Evolutionary conservation across 2,113 vertebrate species (phyloP).

Genomic region (Semicossyphus pulcher): DNA sequence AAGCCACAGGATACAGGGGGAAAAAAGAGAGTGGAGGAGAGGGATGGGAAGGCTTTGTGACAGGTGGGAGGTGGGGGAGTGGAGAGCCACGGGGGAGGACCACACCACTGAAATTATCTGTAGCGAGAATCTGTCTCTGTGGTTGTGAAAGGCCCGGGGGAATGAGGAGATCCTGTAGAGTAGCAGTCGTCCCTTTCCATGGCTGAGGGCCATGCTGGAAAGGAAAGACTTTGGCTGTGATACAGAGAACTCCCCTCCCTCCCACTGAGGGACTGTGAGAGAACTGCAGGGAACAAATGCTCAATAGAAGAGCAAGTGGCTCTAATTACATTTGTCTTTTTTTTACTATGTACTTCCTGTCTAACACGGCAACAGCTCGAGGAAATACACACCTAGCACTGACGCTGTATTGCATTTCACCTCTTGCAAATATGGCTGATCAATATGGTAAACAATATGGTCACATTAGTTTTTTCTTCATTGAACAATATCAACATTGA

Average conservation of each 20-base stretch:
- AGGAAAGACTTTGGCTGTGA: slow-evolving; percentile 33
- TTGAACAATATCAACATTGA: too few species aligned
- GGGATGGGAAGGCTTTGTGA: slow-evolving; percentile 48
- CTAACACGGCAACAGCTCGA: background rate
- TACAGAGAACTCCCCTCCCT: slow-evolving; percentile 35
- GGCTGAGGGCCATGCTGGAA: slow-evolving; percentile 38
- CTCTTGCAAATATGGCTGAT: background rate
- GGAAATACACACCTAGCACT: slow-evolving; percentile 14
- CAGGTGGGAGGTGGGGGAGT: slow-evolving; percentile 46
- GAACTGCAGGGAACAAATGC: slow-evolving; percentile 20
- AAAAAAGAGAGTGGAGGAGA: slow-evolving; percentile 1
- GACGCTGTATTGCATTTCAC: slow-evolving; percentile 11
- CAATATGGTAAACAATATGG: background rate
- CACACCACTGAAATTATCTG: slow-evolving; percentile 26
- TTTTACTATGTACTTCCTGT: background rate
- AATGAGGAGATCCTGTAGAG: slow-evolving; percentile 25
- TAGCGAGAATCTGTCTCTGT: slow-evolving; percentile 36
- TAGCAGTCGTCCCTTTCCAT: slow-evolving; percentile 25
- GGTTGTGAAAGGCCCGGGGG: slow-evolving; percentile 28
- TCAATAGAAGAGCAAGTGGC: slow-evolving; percentile 12
- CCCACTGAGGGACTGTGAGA: slow-evolving; percentile 25
- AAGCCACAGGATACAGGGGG: slow-evolving; percentile 27
- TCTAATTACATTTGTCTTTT: slow-evolving; percentile 45
- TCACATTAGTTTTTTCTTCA: too few species aligned
- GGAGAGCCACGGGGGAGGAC: slow-evolving; percentile 25